phyloP scores from a whole-genome alignment of 2,888 invertebrate genomes.

The Salticus scenicus region DNA sequence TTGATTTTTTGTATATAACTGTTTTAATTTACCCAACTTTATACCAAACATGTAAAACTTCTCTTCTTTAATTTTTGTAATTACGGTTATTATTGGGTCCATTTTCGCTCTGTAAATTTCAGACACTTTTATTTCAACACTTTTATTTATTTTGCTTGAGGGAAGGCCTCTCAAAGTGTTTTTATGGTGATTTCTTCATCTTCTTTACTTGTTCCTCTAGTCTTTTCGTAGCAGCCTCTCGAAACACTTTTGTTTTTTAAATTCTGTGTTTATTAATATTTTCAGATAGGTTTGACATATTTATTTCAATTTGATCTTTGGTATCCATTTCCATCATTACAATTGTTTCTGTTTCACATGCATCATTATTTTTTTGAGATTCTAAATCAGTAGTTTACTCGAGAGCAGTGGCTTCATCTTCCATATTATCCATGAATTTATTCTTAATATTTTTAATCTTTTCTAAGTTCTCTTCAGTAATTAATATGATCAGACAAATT shows the following conservation, averaged over 20 bases:
- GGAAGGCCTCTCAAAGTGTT: not conserved
- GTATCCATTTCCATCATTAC: not conserved
- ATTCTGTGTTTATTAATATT: not conserved
- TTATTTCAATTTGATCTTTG: too few relatives aligned
- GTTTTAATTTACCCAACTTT: not conserved
- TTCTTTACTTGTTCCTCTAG: not conserved
- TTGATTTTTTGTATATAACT: too few relatives aligned
- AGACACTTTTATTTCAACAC: not conserved
- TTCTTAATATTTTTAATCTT: too few relatives aligned
- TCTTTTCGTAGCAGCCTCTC: not conserved
- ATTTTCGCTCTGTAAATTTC: not conserved
- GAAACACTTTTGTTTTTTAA: conserved; percentile 4
- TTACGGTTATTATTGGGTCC: not conserved
- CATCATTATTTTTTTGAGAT: not conserved
- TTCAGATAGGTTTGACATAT: too few relatives aligned
- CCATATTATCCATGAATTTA: too few relatives aligned
- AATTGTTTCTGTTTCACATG: not conserved
- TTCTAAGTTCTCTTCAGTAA: too few relatives aligned
- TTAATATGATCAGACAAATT: too few relatives aligned
- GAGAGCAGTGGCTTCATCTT: too few relatives aligned
- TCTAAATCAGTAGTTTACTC: not conserved
- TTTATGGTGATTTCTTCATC: not conserved
- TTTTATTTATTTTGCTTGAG: not conserved
- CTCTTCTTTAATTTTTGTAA: not conserved
- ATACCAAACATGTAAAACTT: not conserved